Base-by-base conservation (phyloP, 2,113 vertebrate genomes). In the Orthonyx spaldingii region DNA sequence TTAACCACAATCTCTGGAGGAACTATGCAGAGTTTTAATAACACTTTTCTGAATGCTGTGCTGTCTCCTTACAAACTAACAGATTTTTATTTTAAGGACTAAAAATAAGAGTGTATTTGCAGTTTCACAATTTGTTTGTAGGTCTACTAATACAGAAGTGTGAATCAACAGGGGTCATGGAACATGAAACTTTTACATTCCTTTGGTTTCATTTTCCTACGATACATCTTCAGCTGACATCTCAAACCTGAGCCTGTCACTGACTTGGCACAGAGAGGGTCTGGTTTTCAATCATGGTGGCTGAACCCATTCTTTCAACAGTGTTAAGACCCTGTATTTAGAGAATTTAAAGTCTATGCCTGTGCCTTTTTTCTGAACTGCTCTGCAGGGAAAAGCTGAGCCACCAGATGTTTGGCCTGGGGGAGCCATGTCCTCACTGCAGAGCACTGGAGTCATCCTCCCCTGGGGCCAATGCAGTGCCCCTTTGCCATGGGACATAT, bases 51-150 rank as follows among this genome's bases (percentile, higher is more conserved):
- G 90, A 84, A 84, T 90, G 90, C 64, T 78, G 60, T 84, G 75
- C 65, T 84, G 4, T 93, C 28, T 94, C 24, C 79, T 93, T 86
- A 78, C 68, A 86, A 90, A 96, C 74, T 95, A 96, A 96, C 79
- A 22, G 7, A n/a, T 52, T 87, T 71, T 89, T 82, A 66, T 81
- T 84, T 89, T 69, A 83, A 90, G 61, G 42, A 90, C 78, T 87
- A 85, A 96, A 96, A 85, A 77, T 59, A 32, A 70, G 69, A 57
- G 50, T 75, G 44, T 42, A 21, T 88, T 93, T 96, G n/a, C 28
- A 70, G 50, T 91, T 93, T 93, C 66, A 85, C 50, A 4, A 59
- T 80, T 94, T 78, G 59, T 63, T 87, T 81, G 44, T 75, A 81
- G 52, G 44, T 84, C 69, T 93, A 19, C 77, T 94, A 90, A 90